A percentile compares a stretch with the other conserved stretches of the same genome.
These are phyloP conservation scores for Choreutis nemorana DNA, from an alignment of 2,888 invertebrate species.

Conservation along the genomic window DNA sequence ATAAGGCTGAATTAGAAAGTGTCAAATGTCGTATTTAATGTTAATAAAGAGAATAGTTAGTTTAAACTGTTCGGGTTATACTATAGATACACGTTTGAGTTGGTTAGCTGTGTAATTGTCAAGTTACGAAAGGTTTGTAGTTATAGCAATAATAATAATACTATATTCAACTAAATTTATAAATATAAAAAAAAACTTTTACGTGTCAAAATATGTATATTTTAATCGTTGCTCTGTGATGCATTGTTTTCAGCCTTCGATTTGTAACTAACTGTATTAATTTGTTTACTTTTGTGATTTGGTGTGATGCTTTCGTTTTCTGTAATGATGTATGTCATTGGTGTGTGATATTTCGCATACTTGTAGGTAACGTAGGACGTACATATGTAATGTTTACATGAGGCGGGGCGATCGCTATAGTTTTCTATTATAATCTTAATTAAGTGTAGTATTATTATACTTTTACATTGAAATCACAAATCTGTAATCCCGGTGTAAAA, in stretches of 20 bases:
- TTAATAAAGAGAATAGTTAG: too few relatives aligned
- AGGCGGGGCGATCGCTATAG: conserved; percentile 43
- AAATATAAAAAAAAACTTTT: too few relatives aligned
- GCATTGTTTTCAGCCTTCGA: conserved; percentile 20
- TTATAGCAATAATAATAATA: conserved; percentile 49
- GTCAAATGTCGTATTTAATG: conserved; percentile 32
- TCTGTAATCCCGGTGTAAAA: conserved; percentile 29
- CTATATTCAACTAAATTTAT: too few relatives aligned
- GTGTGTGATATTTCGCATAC: conserved; percentile 28
- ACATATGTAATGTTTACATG: conserved; percentile 26
- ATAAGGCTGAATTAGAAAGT: conserved; percentile 64
- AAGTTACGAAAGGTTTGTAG: too few relatives aligned
- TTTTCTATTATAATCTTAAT: conserved; percentile 47
- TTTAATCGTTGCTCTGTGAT: conserved; percentile 13
- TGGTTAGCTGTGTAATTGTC: too few relatives aligned
- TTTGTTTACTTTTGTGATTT: conserved; percentile 24
- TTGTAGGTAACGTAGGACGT: conserved; percentile 17
- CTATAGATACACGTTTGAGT: too few relatives aligned
- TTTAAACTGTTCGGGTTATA: too few relatives aligned
- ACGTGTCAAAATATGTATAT: conserved; percentile 23
- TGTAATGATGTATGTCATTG: conserved; percentile 17
- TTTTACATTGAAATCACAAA: conserved; percentile 60
- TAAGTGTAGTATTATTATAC: conserved; percentile 53
- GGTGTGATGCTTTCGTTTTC: conserved; percentile 32
- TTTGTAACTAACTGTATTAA: conserved; percentile 17